Percentiles rank a stretch among this genome's conserved stretches.
Evolutionary conservation across 2,113 vertebrate species (phyloP).

Genomic region (Mola mola): DNA sequence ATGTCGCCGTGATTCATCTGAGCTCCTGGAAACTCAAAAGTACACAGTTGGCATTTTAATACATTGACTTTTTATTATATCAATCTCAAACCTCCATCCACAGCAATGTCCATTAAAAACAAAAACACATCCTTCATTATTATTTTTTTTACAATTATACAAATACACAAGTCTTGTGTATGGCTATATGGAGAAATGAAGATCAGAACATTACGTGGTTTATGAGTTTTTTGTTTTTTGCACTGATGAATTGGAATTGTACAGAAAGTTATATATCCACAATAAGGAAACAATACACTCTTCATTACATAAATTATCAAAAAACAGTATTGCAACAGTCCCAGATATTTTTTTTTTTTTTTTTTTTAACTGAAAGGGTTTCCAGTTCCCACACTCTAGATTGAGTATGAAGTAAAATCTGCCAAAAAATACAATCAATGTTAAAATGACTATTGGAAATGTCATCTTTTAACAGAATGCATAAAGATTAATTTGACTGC

Average conservation of each 20-base stretch:
- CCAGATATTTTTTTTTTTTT: conserved; percentile 86
- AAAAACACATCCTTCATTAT: conserved; percentile 86
- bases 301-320: conserved; percentile 81
- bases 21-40: too few species aligned
- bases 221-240: conserved; percentile 80
- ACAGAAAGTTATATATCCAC: conserved; percentile 86
- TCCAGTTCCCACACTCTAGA: conserved; percentile 83
- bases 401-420: conserved; percentile 73
- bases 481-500: conserved; percentile 15
- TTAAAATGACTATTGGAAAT: conserved; percentile 28
- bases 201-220: conserved; percentile 82
- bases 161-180: conserved; percentile 89
- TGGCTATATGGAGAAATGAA: conserved; percentile 85
- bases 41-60: conserved; percentile 42
- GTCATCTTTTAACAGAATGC: conserved; percentile 43
- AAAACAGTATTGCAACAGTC: conserved; percentile 96
- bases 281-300: conserved; percentile 89
- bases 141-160: conserved; percentile 92
- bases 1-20: conserved; percentile 13
- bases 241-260: conserved; percentile 90
- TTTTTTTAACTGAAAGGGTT: conserved; percentile 77
- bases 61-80: conserved; percentile 81
- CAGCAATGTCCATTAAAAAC: conserved; percentile 86
- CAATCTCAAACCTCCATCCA: conserved; percentile 73
- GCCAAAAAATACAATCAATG: conserved; percentile 56